Evolutionary conservation across 1,140 invertebrate genomes (phyloP).

Genomic region (Drosophila quadrilineata): DNA sequence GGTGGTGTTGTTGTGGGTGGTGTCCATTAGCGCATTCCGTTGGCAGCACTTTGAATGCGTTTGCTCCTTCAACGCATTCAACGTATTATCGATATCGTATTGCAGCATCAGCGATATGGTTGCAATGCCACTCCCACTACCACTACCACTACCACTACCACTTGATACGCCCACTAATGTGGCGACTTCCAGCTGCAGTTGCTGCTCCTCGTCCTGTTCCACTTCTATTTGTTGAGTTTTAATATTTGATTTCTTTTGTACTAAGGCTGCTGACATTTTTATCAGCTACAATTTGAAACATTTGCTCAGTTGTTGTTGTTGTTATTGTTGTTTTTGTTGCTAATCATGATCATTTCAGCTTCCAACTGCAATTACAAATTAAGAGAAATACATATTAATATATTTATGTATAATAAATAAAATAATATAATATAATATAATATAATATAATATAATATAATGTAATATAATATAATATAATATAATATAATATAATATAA

Average conservation of each 20-base stretch:
- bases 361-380: not conserved
- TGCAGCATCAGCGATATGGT: conserved; percentile 75
- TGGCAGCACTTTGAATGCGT: conserved; percentile 17
- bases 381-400: too few relatives aligned
- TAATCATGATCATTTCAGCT: not conserved
- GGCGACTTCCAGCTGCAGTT: conserved; percentile 5
- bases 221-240: conserved; percentile 24
- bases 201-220: not conserved
- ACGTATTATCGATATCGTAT: conserved; percentile 80
- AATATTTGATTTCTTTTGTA: conserved; percentile 43
- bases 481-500: too few relatives aligned
- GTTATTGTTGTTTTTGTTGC: not conserved
- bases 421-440: too few relatives aligned
- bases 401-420: too few relatives aligned
- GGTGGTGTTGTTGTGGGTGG: not conserved
- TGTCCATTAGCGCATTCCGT: conserved; percentile 43
- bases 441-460: too few relatives aligned
- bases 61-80: conserved; percentile 76
- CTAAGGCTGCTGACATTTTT: conserved; percentile 58
- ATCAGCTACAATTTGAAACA: too few relatives aligned
- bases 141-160: too few relatives aligned
- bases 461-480: too few relatives aligned
- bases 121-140: too few relatives aligned
- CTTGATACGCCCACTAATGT: conserved; percentile 23
- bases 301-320: conserved; percentile 11